Conservation (phyloP, 2,888 invertebrate genomes). For the Sphecodes monilicornis region DNA sequence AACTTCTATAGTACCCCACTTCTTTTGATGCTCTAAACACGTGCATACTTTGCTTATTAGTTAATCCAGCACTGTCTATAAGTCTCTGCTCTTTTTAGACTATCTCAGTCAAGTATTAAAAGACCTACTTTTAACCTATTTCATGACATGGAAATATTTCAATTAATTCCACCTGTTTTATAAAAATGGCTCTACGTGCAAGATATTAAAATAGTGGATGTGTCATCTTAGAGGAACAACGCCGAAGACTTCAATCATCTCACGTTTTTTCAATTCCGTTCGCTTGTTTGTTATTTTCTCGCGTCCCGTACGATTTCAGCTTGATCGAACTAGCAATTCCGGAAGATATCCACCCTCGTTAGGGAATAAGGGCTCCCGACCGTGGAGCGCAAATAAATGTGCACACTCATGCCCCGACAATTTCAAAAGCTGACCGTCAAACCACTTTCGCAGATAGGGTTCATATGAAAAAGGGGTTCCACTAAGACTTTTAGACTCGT, state of each 20-base stretch:
- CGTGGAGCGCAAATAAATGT: conserved; percentile 55
- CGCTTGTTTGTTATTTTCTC: neutral
- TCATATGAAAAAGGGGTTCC: conserved; percentile 19
- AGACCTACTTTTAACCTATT: too few relatives aligned
- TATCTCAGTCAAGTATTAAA: too few relatives aligned
- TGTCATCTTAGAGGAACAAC: neutral
- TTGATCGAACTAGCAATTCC: conserved; percentile 33
- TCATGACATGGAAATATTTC: too few relatives aligned
- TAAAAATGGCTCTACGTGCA: neutral
- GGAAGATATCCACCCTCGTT: conserved; percentile 54
- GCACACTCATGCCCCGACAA: conserved; percentile 55
- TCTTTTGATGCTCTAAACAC: too few relatives aligned
- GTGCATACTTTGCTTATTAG: too few relatives aligned
- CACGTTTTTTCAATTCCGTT: conserved; percentile 7
- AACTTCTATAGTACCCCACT: too few relatives aligned
- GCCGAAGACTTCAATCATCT: neutral
- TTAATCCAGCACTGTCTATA: too few relatives aligned
- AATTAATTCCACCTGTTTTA: neutral
- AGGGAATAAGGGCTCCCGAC: conserved; percentile 38
- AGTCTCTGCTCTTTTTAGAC: too few relatives aligned
- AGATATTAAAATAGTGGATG: neutral
- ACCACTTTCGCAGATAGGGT: conserved; percentile 48
- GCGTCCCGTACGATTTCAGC: neutral
- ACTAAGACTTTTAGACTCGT: neutral
- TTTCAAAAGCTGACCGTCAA: conserved; percentile 50